phyloP scores from a whole-genome alignment of 2,113 vertebrate genomes.

The Rafetus swinhoei region DNA sequence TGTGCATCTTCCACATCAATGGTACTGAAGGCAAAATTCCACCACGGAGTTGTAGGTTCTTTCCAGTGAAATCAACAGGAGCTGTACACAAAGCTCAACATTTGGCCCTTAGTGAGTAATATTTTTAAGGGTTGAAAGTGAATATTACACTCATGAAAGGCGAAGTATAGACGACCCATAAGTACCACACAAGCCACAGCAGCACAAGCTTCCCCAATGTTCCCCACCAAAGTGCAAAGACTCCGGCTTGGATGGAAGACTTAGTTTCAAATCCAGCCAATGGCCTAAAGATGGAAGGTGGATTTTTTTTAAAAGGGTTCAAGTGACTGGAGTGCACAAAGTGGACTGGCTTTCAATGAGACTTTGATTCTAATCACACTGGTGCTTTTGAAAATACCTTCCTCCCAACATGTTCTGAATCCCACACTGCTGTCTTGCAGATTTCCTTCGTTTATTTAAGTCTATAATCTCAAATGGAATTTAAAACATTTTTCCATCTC shows the following conservation, averaged over 20 bases:
- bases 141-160: not conserved
- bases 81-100: not conserved
- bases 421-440: not conserved
- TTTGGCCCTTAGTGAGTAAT: not conserved
- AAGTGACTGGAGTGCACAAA: not conserved
- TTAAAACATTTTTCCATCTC: not conserved
- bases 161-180: rapidly evolving
- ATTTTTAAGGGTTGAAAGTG: not conserved
- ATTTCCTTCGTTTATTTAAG: not conserved
- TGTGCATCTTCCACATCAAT: not conserved
- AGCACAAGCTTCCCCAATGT: not conserved
- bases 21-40: not conserved
- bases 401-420: not conserved
- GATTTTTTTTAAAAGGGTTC: not conserved
- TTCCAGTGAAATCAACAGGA: not conserved
- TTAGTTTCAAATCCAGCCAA: not conserved
- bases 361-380: not conserved
- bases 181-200: not conserved
- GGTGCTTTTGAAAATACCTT: not conserved
- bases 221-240: not conserved
- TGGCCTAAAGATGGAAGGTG: not conserved
- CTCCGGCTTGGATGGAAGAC: not conserved
- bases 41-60: not conserved
- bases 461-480: not conserved
- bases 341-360: not conserved